Base-by-base conservation (phyloP, 2,797 vertebrate genomes). In the Sternotherus odoratus region DNA sequence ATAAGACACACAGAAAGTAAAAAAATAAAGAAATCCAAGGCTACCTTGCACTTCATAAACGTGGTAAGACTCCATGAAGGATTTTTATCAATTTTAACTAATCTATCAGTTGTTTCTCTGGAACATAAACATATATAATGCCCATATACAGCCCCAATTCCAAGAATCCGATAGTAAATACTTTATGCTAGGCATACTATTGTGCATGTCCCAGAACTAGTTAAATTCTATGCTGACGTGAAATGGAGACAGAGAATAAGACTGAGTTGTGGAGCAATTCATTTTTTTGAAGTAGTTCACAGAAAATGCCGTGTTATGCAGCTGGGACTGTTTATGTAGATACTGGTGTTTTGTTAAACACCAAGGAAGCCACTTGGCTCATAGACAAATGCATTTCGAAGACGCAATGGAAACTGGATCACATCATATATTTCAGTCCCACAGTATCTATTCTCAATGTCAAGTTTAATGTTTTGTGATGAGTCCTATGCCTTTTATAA, bases 361-460 rank as follows among this genome's bases (percentile, higher is more conserved):
- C 39, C 75, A 51, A 23, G 33, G 48, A 82, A 75, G 12, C 50
- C 39, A 57, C 36, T 89, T 83, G 8, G 8, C 72, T 88, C 48
- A 49, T n/a, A 86, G 57, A 88, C 75, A 88, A 82, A 66, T 23
- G 54, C 1, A 19, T 91, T 87, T 89, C 75, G 86, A 91, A 92
- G 50, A 69, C 66, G 16, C 23, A 85, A 46, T 33, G 93, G 82
- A 66, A 86, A 33, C 28, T 3, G 28, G 10, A 1, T 84, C 24
- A 78, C 33, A 33, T 15, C 72, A 57, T 46, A n/a, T 83, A 74
- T 81, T 91, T 95, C 87, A 82, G 83, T 82, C 39, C 63, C 84
- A 93, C 86, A 82, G 5, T 85, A 24, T 23, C 82, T 86, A 3
- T 74, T 78, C 49, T 81, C 74, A 85, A 39, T 3, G 28, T 49